Percentiles rank a stretch among this genome's conserved stretches.
Conservation (phyloP, 2,113 vertebrate genomes). For the Zosterops lateralis region DNA sequence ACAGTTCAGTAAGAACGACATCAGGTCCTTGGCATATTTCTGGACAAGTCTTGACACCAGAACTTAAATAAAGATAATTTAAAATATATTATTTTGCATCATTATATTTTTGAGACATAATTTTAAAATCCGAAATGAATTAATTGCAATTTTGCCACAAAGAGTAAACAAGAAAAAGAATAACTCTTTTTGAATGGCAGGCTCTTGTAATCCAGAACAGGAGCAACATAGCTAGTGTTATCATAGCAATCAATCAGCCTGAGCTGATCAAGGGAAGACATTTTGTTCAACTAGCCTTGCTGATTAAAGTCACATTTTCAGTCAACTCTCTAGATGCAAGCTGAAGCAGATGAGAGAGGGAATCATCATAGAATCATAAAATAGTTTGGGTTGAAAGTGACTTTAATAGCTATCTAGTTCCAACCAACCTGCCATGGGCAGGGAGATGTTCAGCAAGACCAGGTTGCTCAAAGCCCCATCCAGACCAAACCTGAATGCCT, state of each 20-base stretch:
- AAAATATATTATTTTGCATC: background rate
- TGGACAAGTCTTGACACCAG: background rate
- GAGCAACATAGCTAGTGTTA: background rate
- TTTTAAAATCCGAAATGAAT: background rate
- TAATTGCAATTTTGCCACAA: background rate
- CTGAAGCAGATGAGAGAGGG: background rate
- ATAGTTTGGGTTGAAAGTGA: background rate
- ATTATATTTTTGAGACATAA: background rate
- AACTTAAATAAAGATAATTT: background rate
- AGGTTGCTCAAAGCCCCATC: background rate
- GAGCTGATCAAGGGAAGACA: background rate
- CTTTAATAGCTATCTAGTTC: background rate
- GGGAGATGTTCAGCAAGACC: background rate
- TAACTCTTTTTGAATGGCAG: background rate
- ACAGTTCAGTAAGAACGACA: background rate
- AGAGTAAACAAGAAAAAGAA: background rate
- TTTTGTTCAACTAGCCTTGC: background rate
- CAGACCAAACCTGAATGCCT: background rate
- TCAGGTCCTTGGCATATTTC: background rate
- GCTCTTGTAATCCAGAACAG: background rate
- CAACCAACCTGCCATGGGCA: background rate
- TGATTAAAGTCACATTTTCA: background rate
- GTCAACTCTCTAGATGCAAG: background rate
- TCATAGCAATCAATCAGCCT: background rate
- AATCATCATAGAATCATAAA: background rate